Percentiles rank a stretch among this genome's conserved stretches.
These are phyloP conservation scores for Amblyraja radiata DNA, from an alignment of 2,797 vertebrate genomes.

Conservation along the genomic window DNA sequence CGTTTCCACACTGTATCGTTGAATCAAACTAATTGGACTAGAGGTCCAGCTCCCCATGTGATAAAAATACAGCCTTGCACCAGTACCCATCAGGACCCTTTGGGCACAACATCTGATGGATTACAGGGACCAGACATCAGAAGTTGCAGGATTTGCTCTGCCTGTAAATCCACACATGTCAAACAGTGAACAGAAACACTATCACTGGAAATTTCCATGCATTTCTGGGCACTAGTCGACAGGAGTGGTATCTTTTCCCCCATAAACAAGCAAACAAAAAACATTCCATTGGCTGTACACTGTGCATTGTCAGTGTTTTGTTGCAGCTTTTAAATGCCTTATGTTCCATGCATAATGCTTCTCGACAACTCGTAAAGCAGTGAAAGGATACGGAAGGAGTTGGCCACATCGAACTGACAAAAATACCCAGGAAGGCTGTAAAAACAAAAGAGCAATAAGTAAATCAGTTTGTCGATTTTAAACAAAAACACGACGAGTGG, in stretches of 20 bases:
- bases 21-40: too few species aligned
- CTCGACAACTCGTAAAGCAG: constrained; percentile 51
- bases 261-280: neutral
- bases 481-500: neutral
- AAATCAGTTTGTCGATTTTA: neutral
- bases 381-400: constrained; percentile 82
- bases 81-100: too few species aligned
- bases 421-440: constrained; percentile 92
- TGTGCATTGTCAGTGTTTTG: neutral
- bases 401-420: constrained; percentile 90
- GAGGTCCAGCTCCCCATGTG: too few species aligned
- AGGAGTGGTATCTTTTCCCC: too few species aligned
- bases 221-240: neutral
- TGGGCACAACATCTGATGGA: neutral
- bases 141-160: neutral
- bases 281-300: neutral
- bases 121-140: too few species aligned
- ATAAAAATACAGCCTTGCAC: neutral
- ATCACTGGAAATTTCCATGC: neutral
- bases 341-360: too few species aligned
- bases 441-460: constrained; percentile 45
- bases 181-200: neutral
- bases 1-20: too few species aligned
- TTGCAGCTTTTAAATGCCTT: neutral
- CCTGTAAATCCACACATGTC: neutral